Conservation (phyloP, 92 coral and sea anemone genomes). For the Parazoanthus atlanticus region DNA sequence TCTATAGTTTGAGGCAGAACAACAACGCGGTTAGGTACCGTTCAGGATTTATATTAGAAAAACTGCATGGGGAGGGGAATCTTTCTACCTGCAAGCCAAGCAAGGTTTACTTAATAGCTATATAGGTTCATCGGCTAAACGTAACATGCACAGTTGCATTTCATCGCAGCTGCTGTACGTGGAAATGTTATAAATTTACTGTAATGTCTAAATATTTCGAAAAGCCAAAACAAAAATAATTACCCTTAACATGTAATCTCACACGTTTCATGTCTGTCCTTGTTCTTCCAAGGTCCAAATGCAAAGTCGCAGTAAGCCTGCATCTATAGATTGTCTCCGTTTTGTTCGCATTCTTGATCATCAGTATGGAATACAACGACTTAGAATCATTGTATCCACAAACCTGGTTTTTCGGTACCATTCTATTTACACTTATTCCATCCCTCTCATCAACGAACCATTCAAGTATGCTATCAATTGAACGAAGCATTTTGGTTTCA, state of each 20-base stretch:
- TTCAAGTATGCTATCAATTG: neutral
- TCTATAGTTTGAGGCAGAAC: neutral
- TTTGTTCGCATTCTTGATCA: constrained; percentile 26
- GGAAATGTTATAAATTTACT: too few relatives aligned
- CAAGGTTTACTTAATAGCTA: too few relatives aligned
- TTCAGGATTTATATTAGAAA: too few relatives aligned
- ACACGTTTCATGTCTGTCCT: neutral
- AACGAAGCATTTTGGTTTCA: neutral
- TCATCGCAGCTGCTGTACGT: neutral
- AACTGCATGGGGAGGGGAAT: too few relatives aligned
- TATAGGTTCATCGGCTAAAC: too few relatives aligned
- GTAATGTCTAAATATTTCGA: neutral
- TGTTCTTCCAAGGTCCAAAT: neutral
- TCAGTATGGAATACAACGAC: neutral
- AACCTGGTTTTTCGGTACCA: constrained; percentile 1
- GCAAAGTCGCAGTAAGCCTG: neutral
- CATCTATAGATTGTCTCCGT: neutral
- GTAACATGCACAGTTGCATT: too few relatives aligned
- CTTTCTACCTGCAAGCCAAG: too few relatives aligned
- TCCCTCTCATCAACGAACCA: neutral
- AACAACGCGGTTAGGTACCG: neutral
- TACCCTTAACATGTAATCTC: constrained; percentile 16
- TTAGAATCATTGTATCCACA: neutral
- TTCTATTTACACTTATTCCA: neutral
- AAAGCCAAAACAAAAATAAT: neutral